These are phyloP conservation scores for Euthynnus affinis DNA, from an alignment of 2,797 vertebrate species.

Conservation along the genomic window DNA sequence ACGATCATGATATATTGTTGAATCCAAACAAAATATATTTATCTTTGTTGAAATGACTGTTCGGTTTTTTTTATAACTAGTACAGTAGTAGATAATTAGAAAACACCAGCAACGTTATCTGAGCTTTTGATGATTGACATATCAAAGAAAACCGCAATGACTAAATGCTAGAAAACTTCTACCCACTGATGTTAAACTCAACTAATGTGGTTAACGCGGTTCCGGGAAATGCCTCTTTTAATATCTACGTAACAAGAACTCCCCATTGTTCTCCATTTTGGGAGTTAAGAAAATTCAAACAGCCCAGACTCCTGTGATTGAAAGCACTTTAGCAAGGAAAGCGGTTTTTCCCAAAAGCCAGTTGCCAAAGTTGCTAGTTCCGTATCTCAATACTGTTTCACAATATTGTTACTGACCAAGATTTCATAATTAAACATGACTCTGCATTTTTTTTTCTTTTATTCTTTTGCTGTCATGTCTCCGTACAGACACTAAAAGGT, in stretches of 20 bases:
- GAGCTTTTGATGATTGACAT: neutral
- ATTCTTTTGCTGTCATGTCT: neutral
- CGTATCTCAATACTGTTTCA: neutral
- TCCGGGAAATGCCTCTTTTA: neutral
- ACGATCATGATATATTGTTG: neutral
- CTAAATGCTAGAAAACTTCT: no score
- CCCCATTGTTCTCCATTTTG: neutral
- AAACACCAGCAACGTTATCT: constrained; percentile 1
- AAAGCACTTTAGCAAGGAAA: constrained; percentile 50
- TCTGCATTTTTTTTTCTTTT: neutral
- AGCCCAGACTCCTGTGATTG: neutral
- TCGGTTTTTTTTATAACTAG: neutral
- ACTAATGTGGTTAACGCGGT: neutral
- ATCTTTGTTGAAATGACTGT: neutral
- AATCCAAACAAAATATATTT: neutral
- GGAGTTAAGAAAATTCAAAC: neutral
- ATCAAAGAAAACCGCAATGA: neutral
- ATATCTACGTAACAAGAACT: neutral
- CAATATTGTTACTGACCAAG: constrained; percentile 19
- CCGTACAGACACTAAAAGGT: neutral
- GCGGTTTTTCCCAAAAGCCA: constrained; percentile 42
- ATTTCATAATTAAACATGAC: constrained; percentile 44
- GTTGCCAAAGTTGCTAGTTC: constrained; percentile 15
- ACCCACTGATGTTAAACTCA: constrained; percentile 20
- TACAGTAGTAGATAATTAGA: neutral